Evolutionary conservation across 2,797 vertebrate species (phyloP), one percentile per base, ranked within the genome.

Genomic region (Xiphophorus birchmanni): DNA sequence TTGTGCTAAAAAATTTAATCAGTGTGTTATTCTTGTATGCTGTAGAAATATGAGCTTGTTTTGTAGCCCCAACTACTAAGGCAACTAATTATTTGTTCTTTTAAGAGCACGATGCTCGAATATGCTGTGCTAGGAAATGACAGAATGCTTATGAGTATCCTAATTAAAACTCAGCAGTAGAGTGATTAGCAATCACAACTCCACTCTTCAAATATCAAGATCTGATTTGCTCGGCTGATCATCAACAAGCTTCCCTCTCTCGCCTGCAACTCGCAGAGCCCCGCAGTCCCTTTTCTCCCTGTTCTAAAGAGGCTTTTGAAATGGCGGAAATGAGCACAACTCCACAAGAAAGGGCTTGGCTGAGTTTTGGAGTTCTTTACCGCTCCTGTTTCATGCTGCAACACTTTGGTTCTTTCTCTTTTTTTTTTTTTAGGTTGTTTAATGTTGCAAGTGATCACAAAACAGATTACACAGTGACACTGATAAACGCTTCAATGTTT

Each of bases 181-280:
- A 94, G 94, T 94, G 94, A 96, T 96, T 95, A 95, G 94, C 92
- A 95, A 95, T 95, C 95, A 95, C 90, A 95, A 94, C 93, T 92
- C 85, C 86, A 86, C 94, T 95, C 94, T 95, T 95, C 94, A 95
- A 94, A 95, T 93, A 95, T 94, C 94, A 94, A 94, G 93, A 95
- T 95, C 93, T 92, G 91, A 93, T 96, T 94, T 95, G 92, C 93
- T 92, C 88, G 83, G 93, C 90, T 93, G 94, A 95, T 95, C 94
- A 92, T 94, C 95, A 93, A 91, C 92, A 90, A 90, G 91, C 87
- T 86, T 88, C 77, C 80, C 82, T 85, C 87, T 80, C 86, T 80
- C 79, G 17, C 58, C 23, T 71, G 80, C 79, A 83, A 79, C 84
- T 74, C 84, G 45, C 78, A 80, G 78, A 86, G 81, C 81, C 67